A percentile compares a stretch with the other conserved stretches of the same genome.
Evolutionary conservation across 1,140 invertebrate species (phyloP).

Genomic region (Ceratoteleas bidentatus): DNA sequence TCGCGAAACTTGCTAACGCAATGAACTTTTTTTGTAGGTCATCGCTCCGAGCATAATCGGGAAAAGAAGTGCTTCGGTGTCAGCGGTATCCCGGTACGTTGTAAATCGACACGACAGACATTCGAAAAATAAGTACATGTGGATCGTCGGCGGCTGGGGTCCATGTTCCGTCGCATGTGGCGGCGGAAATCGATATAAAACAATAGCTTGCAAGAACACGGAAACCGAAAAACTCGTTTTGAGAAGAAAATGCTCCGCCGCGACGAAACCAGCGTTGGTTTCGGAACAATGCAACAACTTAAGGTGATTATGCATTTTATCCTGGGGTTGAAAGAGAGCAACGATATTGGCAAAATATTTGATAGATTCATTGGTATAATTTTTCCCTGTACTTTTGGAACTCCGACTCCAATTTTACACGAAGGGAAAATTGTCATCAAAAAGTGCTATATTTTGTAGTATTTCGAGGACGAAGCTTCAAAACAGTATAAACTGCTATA

Average conservation of each 20-base stretch:
- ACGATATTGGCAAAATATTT: no score
- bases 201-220: slow-evolving; percentile 81
- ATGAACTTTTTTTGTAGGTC: slow-evolving; percentile 51
- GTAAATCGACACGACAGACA: slow-evolving; percentile 72
- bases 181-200: slow-evolving; percentile 80
- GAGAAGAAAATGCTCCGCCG: slow-evolving; percentile 78
- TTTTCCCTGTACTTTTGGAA: no score
- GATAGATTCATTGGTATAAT: no score
- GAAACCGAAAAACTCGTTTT: slow-evolving; percentile 79
- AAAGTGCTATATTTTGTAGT: no score
- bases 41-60: slow-evolving; percentile 55
- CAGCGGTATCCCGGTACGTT: slow-evolving; percentile 71
- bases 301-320: slow-evolving; percentile 74
- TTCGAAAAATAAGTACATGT: slow-evolving; percentile 78
- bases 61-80: slow-evolving; percentile 69
- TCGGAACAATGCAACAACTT: slow-evolving; percentile 81
- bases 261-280: slow-evolving; percentile 76
- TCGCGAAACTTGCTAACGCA: background rate
- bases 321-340: no score
- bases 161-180: slow-evolving; percentile 83
- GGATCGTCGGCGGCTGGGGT: slow-evolving; percentile 83
- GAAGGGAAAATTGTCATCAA: no score
- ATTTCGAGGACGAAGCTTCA: no score
- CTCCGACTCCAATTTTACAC: no score
- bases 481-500: no score